Evolutionary conservation across 2,888 invertebrate genomes (phyloP), one percentile per base, ranked within the genome.

Genomic region (Nysson spinosus): DNA sequence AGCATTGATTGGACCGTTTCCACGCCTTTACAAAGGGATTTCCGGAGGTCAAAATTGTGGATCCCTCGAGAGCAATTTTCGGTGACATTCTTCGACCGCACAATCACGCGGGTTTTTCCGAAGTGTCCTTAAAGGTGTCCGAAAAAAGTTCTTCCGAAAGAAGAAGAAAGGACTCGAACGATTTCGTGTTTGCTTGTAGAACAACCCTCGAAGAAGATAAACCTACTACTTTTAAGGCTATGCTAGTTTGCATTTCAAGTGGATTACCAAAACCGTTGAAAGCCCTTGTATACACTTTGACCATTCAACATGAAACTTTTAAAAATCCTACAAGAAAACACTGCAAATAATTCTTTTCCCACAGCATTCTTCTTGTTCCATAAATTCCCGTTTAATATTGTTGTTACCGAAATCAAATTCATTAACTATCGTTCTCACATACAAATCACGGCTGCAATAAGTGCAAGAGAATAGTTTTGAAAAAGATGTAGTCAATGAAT

Each of bases 1-100:
- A 17, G 46, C 46, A 19, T 20, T 69, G 62, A 69, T 66, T 62
- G 66, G 47, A 62, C 44, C 54, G 55, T 39, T 56, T 52, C 49
- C 50, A 56, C 35, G 37, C 40, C 28, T 35, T 52, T 22, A 28
- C 44, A 39, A 47, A 39, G 35, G 52, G 49, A 43, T 57, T 65
- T 47, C 19, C 37, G 17, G 32, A 65, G 65, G 52, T 66, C 43
- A 58, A 62, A 54, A 55, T 51, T 62, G 66, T 55, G 34, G 47
- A 30, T 58, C 69, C 47, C 66, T n/a, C 30, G 57, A 22, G 66
- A 24, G 46, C 54, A 62, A 69, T 69, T 34, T 47, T 35, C 30
- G 9, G 32, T 37, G 51, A 61, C 56, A 60, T 57, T 57, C 47
- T 56, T 49, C 30, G 43, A 42, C 24, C 30, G 40, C 30, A 42